Conservation (phyloP, 2,888 invertebrate genomes). For the Drosophila falleni region DNA sequence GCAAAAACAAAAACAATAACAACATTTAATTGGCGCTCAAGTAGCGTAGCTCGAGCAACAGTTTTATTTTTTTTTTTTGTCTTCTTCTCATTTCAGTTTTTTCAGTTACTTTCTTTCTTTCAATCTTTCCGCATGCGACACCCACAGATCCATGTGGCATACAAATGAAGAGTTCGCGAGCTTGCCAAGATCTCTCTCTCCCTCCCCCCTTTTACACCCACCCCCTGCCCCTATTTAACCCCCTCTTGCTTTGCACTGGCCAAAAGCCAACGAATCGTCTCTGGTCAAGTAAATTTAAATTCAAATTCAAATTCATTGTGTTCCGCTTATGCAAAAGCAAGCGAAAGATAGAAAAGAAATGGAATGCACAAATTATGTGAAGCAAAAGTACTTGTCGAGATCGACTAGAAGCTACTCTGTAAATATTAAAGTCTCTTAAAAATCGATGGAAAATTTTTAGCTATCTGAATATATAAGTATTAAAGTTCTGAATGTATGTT, state of each 20-base stretch:
- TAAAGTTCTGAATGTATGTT: too few species aligned
- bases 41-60: slow-evolving; percentile 41
- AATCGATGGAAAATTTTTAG: too few species aligned
- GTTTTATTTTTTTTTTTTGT: slow-evolving; percentile 34
- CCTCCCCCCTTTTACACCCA: background rate
- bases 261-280: slow-evolving; percentile 13
- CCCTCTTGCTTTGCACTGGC: background rate
- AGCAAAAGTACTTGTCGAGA: slow-evolving; percentile 3
- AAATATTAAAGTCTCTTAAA: too few species aligned
- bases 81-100: slow-evolving; percentile 1
- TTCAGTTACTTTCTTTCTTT: slow-evolving; percentile 38
- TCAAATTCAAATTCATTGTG: slow-evolving; percentile 41
- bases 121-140: slow-evolving; percentile 71
- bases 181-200: slow-evolving; percentile 47
- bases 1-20: slow-evolving; percentile 40
- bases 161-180: slow-evolving; percentile 61
- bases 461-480: too few species aligned
- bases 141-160: slow-evolving; percentile 65
- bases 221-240: background rate
- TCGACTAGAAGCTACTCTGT: slow-evolving; percentile 10
- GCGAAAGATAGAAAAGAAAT: slow-evolving; percentile 41
- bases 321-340: slow-evolving; percentile 59
- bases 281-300: slow-evolving; percentile 35
- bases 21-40: slow-evolving; percentile 63
- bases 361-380: slow-evolving; percentile 59